Base-by-base conservation (phyloP, 2,888 invertebrate genomes). In the Nemotelus pantherinus region DNA sequence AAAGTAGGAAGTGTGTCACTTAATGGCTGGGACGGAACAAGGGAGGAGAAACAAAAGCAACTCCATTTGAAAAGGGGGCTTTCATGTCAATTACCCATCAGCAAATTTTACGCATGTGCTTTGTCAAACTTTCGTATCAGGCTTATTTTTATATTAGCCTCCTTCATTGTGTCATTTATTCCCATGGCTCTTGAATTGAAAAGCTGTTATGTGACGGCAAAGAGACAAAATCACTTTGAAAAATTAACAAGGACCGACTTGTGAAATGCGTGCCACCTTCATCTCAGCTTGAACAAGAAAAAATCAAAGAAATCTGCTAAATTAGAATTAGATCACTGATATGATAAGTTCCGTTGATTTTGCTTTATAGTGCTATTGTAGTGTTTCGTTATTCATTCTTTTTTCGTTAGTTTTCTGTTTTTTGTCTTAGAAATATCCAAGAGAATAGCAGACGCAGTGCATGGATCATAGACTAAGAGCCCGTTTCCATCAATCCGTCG, bases 41-140 rank as follows among this genome's bases (percentile, higher is more conserved):
- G 25, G 25, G 25, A 25, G 25, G 25, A 25, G 25, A 70, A 55
- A 48, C 39, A 63, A 63, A 48, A 60, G 74, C 48, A 41, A 48
- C 47, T 71, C 48, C 74, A 74, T 63, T 57, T 74, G 60, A 47
- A 25, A 65, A 75, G 76, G 76, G 55, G 65, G 76, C 55, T 76
- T 76, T 65, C 76, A 65, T 65, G 76, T 76, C 76, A 76, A 76
- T 76, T 60, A 76, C 76, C 76, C 76, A 63, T 76, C 76, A 76
- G 60, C 65, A n/a, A 65, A 41, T 65, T 76, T 76, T 65, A 76
- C 65, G 55, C 53, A 55, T 76, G 55, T 76, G 65, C 53, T 76
- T 64, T 65, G 50, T 76, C 44, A 63, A 63, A 60, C 48, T 65
- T 45, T 72, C 53, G 44, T 57, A 58, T 55, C 55, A 10, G 39